Evolutionary conservation across 1,140 invertebrate species (phyloP).

Genomic region (Harpegnathos saltator): DNA sequence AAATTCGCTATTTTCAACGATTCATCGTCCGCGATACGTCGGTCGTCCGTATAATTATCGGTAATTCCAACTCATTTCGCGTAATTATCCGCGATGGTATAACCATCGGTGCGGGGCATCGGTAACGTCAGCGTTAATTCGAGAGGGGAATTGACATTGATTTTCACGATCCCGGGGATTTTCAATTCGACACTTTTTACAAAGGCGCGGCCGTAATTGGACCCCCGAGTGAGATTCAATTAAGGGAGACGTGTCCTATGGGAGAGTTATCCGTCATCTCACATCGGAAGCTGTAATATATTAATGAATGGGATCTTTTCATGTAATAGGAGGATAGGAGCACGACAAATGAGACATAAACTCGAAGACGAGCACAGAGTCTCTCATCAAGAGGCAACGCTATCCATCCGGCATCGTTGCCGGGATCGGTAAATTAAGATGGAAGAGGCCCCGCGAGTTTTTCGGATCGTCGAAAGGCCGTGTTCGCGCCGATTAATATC

Average conservation of each 20-base stretch:
- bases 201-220: not conserved
- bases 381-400: no score
- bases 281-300: no score
- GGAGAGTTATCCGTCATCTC: no score
- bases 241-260: not conserved
- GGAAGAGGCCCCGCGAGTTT: conserved; percentile 15
- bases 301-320: no score
- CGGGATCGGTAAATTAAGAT: conserved; percentile 47
- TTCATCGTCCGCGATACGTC: conserved; percentile 45
- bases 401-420: conserved; percentile 3
- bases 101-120: conserved; percentile 4
- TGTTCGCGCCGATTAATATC: conserved; percentile 65
- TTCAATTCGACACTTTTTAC: not conserved
- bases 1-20: conserved; percentile 50
- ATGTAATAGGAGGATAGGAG: no score
- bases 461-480: conserved; percentile 21
- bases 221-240: not conserved
- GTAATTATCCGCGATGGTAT: conserved; percentile 6
- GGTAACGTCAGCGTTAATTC: conserved; percentile 21
- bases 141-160: conserved; percentile 15
- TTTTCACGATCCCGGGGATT: not conserved
- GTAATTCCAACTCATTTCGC: conserved; percentile 39
- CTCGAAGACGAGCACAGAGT: no score
- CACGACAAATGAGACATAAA: not conserved
- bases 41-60: conserved; percentile 51